Percentiles rank a stretch among this genome's conserved stretches.
phyloP scores from a whole-genome alignment of 2,113 vertebrate genomes.

The Siniperca chuatsi region DNA sequence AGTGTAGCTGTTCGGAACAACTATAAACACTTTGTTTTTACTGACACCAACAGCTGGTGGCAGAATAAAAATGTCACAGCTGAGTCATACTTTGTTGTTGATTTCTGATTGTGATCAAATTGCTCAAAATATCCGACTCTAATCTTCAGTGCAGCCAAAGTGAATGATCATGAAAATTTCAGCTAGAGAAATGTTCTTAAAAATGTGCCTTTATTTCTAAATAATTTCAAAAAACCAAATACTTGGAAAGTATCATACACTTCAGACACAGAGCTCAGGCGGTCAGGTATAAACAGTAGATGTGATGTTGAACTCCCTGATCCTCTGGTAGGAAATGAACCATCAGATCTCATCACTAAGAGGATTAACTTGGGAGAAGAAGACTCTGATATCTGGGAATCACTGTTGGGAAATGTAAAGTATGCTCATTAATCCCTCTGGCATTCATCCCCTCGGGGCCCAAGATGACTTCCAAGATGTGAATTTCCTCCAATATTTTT shows the following conservation, averaged over 20 bases:
- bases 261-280: conserved; percentile 1
- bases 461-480: conserved; percentile 24
- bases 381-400: conserved; percentile 52
- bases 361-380: conserved; percentile 64
- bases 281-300: background rate
- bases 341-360: conserved; percentile 63
- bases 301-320: conserved; percentile 7
- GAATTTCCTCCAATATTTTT: conserved; percentile 4
- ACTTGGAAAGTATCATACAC: background rate
- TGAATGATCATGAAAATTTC: no score
- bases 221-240: background rate
- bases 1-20: background rate
- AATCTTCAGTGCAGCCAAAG: no score
- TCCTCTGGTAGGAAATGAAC: conserved; percentile 48
- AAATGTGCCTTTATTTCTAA: background rate
- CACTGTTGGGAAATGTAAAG: conserved; percentile 49
- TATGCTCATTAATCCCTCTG: conserved; percentile 45
- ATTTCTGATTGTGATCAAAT: no score
- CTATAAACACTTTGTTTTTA: no score
- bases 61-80: background rate
- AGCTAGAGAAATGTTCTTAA: no score
- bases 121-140: no score
- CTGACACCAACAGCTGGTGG: background rate
- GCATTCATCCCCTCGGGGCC: conserved; percentile 28
- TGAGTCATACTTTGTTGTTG: background rate